Conservation (phyloP, 53 echinoderm and acorn worm genomes). For the Mesocentrotus franciscanus region DNA sequence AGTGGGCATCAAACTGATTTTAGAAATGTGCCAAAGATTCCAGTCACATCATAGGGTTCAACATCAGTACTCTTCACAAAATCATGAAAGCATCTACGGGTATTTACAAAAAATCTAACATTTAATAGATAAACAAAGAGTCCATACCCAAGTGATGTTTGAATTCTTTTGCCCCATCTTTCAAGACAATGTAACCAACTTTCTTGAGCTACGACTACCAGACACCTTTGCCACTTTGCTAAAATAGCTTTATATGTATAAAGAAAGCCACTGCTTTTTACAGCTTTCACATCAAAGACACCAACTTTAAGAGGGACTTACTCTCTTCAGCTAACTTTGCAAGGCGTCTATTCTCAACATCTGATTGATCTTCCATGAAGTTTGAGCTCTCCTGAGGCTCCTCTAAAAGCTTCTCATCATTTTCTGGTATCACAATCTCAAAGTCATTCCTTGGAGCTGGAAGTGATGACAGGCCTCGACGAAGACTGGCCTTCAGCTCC, state of each 20-base stretch:
- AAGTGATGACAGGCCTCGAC: slow-evolving; percentile 79
- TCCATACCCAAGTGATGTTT: too few species aligned
- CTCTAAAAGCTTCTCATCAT: slow-evolving; percentile 72
- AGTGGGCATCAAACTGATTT: too few species aligned
- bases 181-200: not conserved
- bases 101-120: too few species aligned
- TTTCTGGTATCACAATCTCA: slow-evolving; percentile 92
- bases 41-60: too few species aligned
- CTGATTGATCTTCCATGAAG: slow-evolving; percentile 85
- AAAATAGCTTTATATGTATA: not conserved
- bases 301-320: slow-evolving; percentile 46
- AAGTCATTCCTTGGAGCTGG: slow-evolving; percentile 89
- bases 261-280: too few species aligned
- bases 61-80: too few species aligned
- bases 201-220: not conserved
- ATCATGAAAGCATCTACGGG: too few species aligned
- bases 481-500: slow-evolving; percentile 82
- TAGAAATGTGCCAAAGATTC: too few species aligned
- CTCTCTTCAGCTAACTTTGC: slow-evolving; percentile 81
- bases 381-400: slow-evolving; percentile 65
- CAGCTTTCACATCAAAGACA: not conserved
- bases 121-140: too few species aligned
- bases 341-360: slow-evolving; percentile 80
- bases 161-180: too few species aligned
- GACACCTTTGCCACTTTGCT: not conserved